phyloP scores from a whole-genome alignment of 2,888 invertebrate species.

The Luperina nickerlii region DNA sequence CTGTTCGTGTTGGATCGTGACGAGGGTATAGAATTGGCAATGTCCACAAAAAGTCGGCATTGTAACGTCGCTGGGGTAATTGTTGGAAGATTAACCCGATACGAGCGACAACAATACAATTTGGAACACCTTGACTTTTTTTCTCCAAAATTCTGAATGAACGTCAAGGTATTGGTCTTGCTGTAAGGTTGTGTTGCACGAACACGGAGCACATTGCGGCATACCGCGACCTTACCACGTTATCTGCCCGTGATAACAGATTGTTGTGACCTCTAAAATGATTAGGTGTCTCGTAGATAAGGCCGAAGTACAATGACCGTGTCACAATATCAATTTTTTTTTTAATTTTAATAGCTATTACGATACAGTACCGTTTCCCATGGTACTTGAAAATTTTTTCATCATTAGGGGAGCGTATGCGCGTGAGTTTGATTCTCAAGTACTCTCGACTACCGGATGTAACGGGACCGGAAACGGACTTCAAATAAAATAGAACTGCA shows the following conservation, averaged over 20 bases:
- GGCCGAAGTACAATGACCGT: conserved; percentile 87
- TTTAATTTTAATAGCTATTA: conserved; percentile 47
- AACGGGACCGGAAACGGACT: conserved; percentile 86
- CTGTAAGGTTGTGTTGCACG: conserved; percentile 55
- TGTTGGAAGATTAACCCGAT: conserved; percentile 89
- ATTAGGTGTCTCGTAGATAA: conserved; percentile 86
- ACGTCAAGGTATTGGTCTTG: conserved; percentile 67
- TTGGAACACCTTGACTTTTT: conserved; percentile 86
- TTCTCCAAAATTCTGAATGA: conserved; percentile 72
- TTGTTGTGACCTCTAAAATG: conserved; percentile 87
- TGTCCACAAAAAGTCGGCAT: conserved; percentile 80
- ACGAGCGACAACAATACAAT: conserved; percentile 80
- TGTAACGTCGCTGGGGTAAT: conserved; percentile 82
- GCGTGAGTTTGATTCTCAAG: conserved; percentile 77
- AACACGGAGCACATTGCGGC: conserved; percentile 79
- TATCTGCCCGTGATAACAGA: conserved; percentile 87
- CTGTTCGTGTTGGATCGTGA: conserved; percentile 78
- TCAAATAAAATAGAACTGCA: conserved; percentile 77
- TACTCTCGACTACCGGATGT: conserved; percentile 85
- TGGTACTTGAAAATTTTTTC: conserved; percentile 67
- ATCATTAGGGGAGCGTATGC: conserved; percentile 72
- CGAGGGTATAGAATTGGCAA: conserved; percentile 82
- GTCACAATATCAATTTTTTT: conserved; percentile 68
- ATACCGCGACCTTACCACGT: conserved; percentile 84
- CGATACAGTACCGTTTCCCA: conserved; percentile 73